These are phyloP conservation scores for Chloroclysta siterata DNA, from an alignment of 2,888 invertebrate species.

Conservation along the genomic window DNA sequence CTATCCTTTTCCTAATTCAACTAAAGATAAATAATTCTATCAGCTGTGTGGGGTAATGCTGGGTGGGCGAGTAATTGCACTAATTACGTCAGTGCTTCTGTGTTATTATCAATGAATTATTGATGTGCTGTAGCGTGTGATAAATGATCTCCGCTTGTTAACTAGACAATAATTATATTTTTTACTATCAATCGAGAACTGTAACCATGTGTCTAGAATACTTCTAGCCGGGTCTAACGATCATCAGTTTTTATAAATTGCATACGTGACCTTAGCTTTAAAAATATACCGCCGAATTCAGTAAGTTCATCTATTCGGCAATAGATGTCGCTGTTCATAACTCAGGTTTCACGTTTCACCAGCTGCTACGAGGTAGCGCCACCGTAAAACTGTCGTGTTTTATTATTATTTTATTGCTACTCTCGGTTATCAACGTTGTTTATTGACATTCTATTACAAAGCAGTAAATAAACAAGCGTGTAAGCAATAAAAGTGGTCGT, in stretches of 20 bases:
- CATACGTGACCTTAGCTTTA: slow-evolving; percentile 21
- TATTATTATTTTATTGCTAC: slow-evolving; percentile 70
- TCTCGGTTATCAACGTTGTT: slow-evolving; percentile 67
- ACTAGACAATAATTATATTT: slow-evolving; percentile 58
- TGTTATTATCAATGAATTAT: slow-evolving; percentile 80
- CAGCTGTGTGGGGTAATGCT: slow-evolving; percentile 60
- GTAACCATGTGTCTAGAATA: slow-evolving; percentile 30
- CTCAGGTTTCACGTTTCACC: slow-evolving; percentile 37
- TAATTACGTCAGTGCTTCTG: slow-evolving; percentile 79
- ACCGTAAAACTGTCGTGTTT: slow-evolving; percentile 58
- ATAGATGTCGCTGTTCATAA: slow-evolving; percentile 66
- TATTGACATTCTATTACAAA: slow-evolving; percentile 76
- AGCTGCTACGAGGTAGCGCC: slow-evolving; percentile 51
- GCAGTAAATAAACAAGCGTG: slow-evolving; percentile 73
- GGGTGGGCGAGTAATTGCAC: slow-evolving; percentile 81
- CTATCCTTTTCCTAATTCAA: slow-evolving; percentile 58
- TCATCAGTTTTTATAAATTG: slow-evolving; percentile 16
- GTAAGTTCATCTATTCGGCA: slow-evolving; percentile 60
- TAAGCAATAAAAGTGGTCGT: slow-evolving; percentile 74
- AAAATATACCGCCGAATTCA: slow-evolving; percentile 34
- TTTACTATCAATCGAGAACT: slow-evolving; percentile 40
- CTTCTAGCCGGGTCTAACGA: slow-evolving; percentile 23
- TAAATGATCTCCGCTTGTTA: slow-evolving; percentile 68
- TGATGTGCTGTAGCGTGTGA: slow-evolving; percentile 70
- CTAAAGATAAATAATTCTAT: slow-evolving; percentile 73